Base-by-base conservation (phyloP, 2,888 invertebrate species). In the Pyrrhosoma nymphula region DNA sequence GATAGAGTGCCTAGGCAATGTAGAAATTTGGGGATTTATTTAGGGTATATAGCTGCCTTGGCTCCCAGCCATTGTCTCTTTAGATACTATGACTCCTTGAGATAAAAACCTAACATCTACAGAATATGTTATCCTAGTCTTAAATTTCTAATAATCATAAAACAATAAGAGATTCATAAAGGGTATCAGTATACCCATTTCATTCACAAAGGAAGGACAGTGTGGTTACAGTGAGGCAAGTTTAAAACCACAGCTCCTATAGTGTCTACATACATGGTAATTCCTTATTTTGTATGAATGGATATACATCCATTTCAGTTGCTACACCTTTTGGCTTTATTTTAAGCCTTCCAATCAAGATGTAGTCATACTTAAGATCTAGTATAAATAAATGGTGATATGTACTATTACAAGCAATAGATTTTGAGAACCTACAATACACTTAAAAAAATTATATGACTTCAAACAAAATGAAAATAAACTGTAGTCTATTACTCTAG, bases 371-470 rank as follows among this genome's bases (percentile, higher is more conserved):
- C 93, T 93, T 93, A 82, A 93, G 93, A 93, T 47, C 93, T 93
- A 93, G 93, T 93, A 93, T 93, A 93, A 93, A 93, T 93, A 93
- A 93, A 93, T 93, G 93, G 69, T 93, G 93, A 93, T 93, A 93
- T 93, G 93, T 93, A 93, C 93, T 93, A 93, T 93, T 93, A 93
- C 93, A 93, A 93, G 93, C 93, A 93, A 93, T 93, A 75, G 93
- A 69, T 93, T 75, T 69, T 69, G 69, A 75, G 55, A 47, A 69
- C 93, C 26, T 93, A 93, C 63, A 93, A 93, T 93, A 75, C 69
- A 75, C 69, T 93, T 82, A 82, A 93, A 93, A 91, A 93, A 93
- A 93, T 93, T 93, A 69, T 14, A 47, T 55, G 69, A 93, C 93
- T 93, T 93, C 39, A n/a, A 93, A 93, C 26, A 75, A 82, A 93